These are phyloP conservation scores for Parnassius glacialis DNA, from an alignment of 2,888 invertebrate species.

Conservation along the genomic window DNA sequence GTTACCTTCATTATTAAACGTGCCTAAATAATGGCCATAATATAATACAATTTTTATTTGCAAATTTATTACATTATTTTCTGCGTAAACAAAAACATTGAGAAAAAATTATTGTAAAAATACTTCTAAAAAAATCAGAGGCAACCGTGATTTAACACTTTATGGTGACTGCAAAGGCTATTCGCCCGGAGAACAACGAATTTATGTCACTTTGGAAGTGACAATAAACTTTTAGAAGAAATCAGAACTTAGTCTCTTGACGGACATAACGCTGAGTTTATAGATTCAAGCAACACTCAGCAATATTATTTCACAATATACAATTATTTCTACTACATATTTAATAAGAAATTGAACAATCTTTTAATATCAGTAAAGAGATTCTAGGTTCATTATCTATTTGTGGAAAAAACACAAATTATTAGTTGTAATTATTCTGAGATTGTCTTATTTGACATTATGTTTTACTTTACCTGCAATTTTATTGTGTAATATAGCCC, in stretches of 20 bases:
- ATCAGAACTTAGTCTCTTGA: constrained; percentile 38
- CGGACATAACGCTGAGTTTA: constrained; percentile 38
- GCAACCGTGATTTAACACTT: constrained; percentile 60
- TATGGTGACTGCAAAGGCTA: constrained; percentile 51
- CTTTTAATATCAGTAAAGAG: too few relatives aligned
- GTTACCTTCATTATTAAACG: too few relatives aligned
- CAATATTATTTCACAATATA: too few relatives aligned
- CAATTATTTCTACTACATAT: too few relatives aligned
- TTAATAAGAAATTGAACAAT: too few relatives aligned
- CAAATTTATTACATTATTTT: neutral
- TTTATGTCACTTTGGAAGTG: constrained; percentile 48
- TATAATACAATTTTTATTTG: neutral
- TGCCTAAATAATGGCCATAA: too few relatives aligned
- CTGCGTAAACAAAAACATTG: neutral
- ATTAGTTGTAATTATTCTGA: too few relatives aligned
- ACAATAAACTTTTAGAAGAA: constrained; percentile 46
- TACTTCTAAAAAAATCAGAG: constrained; percentile 51
- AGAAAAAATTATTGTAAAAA: constrained; percentile 38
- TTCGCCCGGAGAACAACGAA: constrained; percentile 50
- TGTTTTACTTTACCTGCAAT: too few relatives aligned
- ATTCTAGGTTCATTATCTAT: too few relatives aligned
- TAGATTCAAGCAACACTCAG: constrained; percentile 24
- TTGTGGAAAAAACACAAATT: too few relatives aligned
- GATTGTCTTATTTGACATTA: too few relatives aligned
- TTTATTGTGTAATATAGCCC: too few relatives aligned